phyloP scores from a whole-genome alignment of 2,888 invertebrate genomes.

The Balanococcus diminutus region DNA sequence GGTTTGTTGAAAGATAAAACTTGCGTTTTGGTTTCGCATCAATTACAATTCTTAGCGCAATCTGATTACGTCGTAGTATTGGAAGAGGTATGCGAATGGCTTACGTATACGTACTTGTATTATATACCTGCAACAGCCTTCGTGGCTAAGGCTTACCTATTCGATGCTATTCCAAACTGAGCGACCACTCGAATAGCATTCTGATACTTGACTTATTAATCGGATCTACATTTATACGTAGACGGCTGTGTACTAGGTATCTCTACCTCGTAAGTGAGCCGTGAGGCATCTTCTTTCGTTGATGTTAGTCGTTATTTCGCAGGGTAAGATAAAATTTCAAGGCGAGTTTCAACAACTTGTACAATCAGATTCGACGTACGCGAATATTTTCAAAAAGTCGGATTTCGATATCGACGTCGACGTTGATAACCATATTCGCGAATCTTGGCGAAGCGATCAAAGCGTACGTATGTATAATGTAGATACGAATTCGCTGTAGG shows the following conservation, averaged over 20 bases:
- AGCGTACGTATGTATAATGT: not conserved
- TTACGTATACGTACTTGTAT: no score
- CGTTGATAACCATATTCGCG: no score
- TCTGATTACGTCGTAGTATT: conserved; percentile 71
- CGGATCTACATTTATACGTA: no score
- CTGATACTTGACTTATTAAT: no score
- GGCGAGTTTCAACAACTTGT: not conserved
- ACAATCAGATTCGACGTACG: not conserved
- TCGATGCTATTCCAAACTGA: no score
- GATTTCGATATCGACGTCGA: not conserved
- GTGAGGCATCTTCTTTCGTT: not conserved
- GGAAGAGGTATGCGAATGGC: conserved; percentile 65
- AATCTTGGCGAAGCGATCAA: not conserved
- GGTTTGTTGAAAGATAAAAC: conserved; percentile 71
- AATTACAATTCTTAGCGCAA: conserved; percentile 76
- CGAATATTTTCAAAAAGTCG: not conserved
- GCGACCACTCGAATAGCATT: no score
- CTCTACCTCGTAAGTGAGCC: no score
- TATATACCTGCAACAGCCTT: no score
- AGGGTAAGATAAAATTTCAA: not conserved
- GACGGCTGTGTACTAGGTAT: no score
- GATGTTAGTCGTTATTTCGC: not conserved
- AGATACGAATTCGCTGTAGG: not conserved
- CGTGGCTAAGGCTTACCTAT: no score
- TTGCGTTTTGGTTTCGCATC: conserved; percentile 81